Evolutionary conservation across 2,888 invertebrate species (phyloP).

Genomic region (Idaea dimidiata): DNA sequence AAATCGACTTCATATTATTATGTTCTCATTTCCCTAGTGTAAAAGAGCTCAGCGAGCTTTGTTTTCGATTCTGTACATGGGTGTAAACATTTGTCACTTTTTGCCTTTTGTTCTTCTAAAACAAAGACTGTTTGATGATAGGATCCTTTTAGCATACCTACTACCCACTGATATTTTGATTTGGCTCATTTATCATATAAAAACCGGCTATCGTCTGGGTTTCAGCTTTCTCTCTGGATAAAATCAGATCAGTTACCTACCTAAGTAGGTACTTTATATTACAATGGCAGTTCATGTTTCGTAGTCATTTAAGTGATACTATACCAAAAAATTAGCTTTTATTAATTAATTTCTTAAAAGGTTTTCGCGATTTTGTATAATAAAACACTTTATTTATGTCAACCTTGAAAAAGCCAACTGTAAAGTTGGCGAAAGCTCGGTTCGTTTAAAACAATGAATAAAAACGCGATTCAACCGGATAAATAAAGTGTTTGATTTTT

Average conservation of each 20-base stretch:
- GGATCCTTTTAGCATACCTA: background rate
- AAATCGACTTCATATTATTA: constrained; percentile 45
- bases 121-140: background rate
- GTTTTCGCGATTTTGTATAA: too few species aligned
- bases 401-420: too few species aligned
- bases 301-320: too few species aligned
- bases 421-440: too few species aligned
- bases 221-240: background rate
- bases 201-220: background rate
- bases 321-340: too few species aligned
- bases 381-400: too few species aligned
- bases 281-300: too few species aligned
- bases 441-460: too few species aligned
- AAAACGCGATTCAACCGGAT: too few species aligned
- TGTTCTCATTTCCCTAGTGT: constrained; percentile 41
- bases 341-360: too few species aligned
- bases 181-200: background rate
- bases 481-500: too few species aligned
- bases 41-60: constrained; percentile 28
- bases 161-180: background rate
- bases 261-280: too few species aligned
- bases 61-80: background rate
- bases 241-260: background rate
- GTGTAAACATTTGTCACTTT: background rate
- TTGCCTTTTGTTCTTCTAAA: background rate